These are phyloP conservation scores for Drosophila nigricruria DNA, from an alignment of 2,888 invertebrate genomes.

Conservation along the genomic window DNA sequence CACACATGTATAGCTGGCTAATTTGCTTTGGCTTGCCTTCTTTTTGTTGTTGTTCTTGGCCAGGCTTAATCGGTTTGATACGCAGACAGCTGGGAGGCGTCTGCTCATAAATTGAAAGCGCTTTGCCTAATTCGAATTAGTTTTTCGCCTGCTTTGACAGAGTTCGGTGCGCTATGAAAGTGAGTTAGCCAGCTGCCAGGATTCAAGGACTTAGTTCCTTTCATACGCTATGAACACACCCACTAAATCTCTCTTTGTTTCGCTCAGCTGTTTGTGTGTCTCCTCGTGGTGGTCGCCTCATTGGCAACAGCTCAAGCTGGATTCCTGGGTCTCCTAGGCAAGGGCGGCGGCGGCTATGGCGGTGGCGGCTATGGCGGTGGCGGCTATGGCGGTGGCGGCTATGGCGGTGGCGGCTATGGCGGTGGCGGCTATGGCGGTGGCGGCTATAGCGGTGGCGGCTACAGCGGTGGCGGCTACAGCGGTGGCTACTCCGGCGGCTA, in stretches of 20 bases:
- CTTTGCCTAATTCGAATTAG: slow-evolving; percentile 60
- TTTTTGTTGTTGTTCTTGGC: slow-evolving; percentile 38
- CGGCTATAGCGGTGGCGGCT: slow-evolving; percentile 45
- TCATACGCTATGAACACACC: slow-evolving; percentile 7
- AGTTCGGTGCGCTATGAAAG: slow-evolving; percentile 67
- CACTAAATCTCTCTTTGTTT: slow-evolving; percentile 23
- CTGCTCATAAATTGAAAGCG: slow-evolving; percentile 68
- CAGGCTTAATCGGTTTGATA: slow-evolving; percentile 29
- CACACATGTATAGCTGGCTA: slow-evolving; percentile 14
- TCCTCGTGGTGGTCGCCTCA: slow-evolving; percentile 63
- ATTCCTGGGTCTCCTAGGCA: slow-evolving; percentile 58
- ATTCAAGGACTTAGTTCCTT: slow-evolving; percentile 25
- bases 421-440: slow-evolving; percentile 45
- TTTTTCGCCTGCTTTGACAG: slow-evolving; percentile 58
- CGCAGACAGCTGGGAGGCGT: slow-evolving; percentile 29
- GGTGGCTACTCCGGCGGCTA: slow-evolving; percentile 22
- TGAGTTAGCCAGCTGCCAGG: slow-evolving; percentile 50
- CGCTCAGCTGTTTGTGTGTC: slow-evolving; percentile 65
- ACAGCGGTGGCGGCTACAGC: slow-evolving; percentile 34
- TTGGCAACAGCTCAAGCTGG: slow-evolving; percentile 67
- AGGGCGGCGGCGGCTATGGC: slow-evolving; percentile 58
- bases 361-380: slow-evolving; percentile 35
- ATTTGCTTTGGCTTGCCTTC: slow-evolving; percentile 15
- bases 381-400: slow-evolving; percentile 21
- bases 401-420: slow-evolving; percentile 9